These are phyloP conservation scores for Coranthus polyacanthus DNA, from an alignment of 2,797 vertebrate genomes.

Conservation along the genomic window DNA sequence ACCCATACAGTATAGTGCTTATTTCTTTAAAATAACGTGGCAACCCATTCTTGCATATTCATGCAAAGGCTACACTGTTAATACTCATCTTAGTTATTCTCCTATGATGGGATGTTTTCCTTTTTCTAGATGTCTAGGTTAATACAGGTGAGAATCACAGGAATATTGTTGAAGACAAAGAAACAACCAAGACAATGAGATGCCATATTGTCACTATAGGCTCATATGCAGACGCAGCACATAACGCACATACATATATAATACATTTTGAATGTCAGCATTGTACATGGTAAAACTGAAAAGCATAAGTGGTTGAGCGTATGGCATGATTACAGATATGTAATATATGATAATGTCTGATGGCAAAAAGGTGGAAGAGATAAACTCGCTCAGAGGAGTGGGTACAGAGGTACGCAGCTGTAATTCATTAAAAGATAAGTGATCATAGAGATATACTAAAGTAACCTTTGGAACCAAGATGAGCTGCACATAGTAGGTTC, in stretches of 20 bases:
- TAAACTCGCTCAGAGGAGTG: conserved; percentile 49
- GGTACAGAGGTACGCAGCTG: conserved; percentile 34
- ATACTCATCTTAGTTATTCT: not conserved
- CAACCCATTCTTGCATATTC: not conserved
- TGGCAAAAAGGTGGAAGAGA: conserved; percentile 24
- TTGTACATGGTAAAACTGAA: conserved; percentile 6
- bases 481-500: conserved; percentile 27
- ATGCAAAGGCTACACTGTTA: not conserved
- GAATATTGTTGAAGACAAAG: conserved; percentile 39
- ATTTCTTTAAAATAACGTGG: conserved; percentile 10
- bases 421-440: conserved; percentile 73
- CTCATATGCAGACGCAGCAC: conserved; percentile 11
- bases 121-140: conserved; percentile 13
- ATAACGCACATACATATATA: not conserved
- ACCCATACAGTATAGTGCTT: conserved; percentile 8
- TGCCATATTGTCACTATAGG: conserved; percentile 34
- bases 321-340: conserved; percentile 27
- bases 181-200: not conserved
- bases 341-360: conserved; percentile 53
- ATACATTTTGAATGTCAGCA: not conserved
- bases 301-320: no score
- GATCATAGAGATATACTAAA: conserved; percentile 38
- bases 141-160: conserved; percentile 25
- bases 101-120: conserved; percentile 1
- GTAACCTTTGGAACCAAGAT: conserved; percentile 53